Percentiles rank a stretch among this genome's conserved stretches.
Evolutionary conservation across 2,113 vertebrate genomes (phyloP).

Genomic region (Cettia cetti): DNA sequence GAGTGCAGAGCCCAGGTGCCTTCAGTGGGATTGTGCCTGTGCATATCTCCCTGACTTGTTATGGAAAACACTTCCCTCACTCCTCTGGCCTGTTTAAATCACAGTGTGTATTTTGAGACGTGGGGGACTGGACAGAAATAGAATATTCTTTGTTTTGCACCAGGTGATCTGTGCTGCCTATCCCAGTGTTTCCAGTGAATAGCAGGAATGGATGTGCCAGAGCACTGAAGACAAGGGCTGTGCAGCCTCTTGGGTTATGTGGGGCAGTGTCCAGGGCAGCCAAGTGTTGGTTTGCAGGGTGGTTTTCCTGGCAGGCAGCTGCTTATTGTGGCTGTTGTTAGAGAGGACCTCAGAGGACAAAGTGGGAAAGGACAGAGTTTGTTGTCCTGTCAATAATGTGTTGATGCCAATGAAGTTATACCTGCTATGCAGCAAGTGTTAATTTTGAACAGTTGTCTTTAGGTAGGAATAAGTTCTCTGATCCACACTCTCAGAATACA

Average conservation of each 20-base stretch:
- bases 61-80: not conserved
- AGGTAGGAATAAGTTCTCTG: slow-evolving; percentile 25
- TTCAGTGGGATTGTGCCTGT: not conserved
- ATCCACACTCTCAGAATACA: slow-evolving; percentile 3
- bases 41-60: not conserved
- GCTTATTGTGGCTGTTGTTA: not conserved
- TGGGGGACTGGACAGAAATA: not conserved
- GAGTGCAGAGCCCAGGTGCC: not conserved
- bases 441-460: slow-evolving; percentile 44
- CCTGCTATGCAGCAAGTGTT: slow-evolving; percentile 48
- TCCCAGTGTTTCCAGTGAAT: not conserved
- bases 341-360: slow-evolving; percentile 21
- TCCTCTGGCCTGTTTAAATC: not conserved
- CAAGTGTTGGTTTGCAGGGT: not conserved
- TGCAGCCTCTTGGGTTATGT: not conserved
- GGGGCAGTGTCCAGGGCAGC: not conserved
- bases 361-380: slow-evolving; percentile 40
- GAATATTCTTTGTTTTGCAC: not conserved
- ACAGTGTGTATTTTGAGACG: not conserved
- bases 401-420: slow-evolving; percentile 28
- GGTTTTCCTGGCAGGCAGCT: not conserved
- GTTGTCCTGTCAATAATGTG: not conserved
- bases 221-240: not conserved
- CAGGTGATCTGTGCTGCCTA: not conserved
- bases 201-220: not conserved